These are phyloP conservation scores for Drosophila albomicans DNA, from an alignment of 1,140 invertebrate genomes.

Conservation along the genomic window DNA sequence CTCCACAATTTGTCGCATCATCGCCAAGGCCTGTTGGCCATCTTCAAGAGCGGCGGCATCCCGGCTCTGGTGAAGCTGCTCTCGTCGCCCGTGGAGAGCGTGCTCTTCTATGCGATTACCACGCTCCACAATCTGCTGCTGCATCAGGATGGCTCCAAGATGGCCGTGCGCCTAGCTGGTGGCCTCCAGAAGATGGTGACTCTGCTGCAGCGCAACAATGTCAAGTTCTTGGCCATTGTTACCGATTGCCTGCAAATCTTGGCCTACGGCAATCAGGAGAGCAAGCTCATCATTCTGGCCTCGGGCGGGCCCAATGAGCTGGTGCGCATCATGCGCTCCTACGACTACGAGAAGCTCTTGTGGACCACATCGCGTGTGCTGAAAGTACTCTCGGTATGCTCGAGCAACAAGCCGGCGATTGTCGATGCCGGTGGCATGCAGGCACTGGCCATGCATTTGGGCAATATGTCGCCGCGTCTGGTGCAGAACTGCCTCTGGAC, in stretches of 20 bases:
- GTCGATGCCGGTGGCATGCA: slow-evolving; percentile 99
- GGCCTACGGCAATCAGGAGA: slow-evolving; percentile 99
- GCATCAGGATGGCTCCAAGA: slow-evolving; percentile 99
- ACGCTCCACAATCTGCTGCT: slow-evolving; percentile 99
- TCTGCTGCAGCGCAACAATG: slow-evolving; percentile 97
- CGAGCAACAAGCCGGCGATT: slow-evolving; percentile 98
- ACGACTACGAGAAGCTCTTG: slow-evolving; percentile 98
- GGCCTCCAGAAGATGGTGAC: slow-evolving; percentile 99
- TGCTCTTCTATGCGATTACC: slow-evolving; percentile 99
- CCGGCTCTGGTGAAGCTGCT: slow-evolving; percentile 98
- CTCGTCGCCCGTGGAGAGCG: slow-evolving; percentile 97
- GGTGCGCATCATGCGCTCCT: slow-evolving; percentile 98
- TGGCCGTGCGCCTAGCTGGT: slow-evolving; percentile 97
- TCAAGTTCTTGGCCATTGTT: slow-evolving; percentile 99
- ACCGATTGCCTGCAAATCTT: slow-evolving; percentile 99
- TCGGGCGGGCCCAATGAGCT: slow-evolving; percentile 98
- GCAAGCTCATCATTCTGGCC: slow-evolving; percentile 98
- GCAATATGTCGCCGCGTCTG: slow-evolving; percentile 95
- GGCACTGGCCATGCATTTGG: slow-evolving; percentile 97
- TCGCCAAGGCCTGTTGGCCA: slow-evolving; percentile 97
- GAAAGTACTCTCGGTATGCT: slow-evolving; percentile 98
- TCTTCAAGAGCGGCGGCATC: slow-evolving; percentile 99
- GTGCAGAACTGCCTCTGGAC: slow-evolving; percentile 99
- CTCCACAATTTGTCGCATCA: slow-evolving; percentile 99
- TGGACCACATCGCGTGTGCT: slow-evolving; percentile 99